These are phyloP conservation scores for Sebastes goodei DNA, from an alignment of 2,797 vertebrate genomes.

Conservation along the genomic window DNA sequence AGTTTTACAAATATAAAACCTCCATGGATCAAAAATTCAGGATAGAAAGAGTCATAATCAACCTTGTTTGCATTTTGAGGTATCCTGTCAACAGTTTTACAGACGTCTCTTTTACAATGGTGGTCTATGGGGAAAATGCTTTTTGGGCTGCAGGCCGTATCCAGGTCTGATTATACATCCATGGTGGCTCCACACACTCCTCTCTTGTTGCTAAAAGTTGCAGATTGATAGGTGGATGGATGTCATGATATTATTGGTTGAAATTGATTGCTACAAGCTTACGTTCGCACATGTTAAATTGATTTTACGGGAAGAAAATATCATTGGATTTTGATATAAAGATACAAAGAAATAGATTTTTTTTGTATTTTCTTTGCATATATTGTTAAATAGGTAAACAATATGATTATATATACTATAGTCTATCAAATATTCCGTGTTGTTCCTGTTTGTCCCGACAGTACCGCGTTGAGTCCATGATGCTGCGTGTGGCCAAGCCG, in stretches of 20 bases:
- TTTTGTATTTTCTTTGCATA: too few species aligned
- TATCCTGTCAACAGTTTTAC: too few species aligned
- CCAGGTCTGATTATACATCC: too few species aligned
- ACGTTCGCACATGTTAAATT: not conserved
- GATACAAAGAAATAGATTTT: too few species aligned
- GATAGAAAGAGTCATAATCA: too few species aligned
- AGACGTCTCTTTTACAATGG: too few species aligned
- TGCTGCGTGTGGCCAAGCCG: conserved; percentile 96
- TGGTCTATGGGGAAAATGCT: too few species aligned
- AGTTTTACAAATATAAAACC: too few species aligned
- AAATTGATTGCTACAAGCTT: not conserved
- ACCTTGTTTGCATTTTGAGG: too few species aligned
- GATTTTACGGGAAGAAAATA: not conserved
- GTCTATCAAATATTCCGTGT: not conserved
- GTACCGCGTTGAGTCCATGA: conserved; percentile 99
- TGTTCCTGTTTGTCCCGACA: conserved; percentile 53
- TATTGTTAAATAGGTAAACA: not conserved
- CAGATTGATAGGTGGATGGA: not conserved
- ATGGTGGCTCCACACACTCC: not conserved
- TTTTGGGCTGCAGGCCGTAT: too few species aligned
- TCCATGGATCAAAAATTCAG: too few species aligned
- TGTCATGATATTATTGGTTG: not conserved
- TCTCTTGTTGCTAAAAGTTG: not conserved
- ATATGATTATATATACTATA: not conserved
- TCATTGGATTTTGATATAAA: not conserved